A percentile compares a stretch with the other conserved stretches of the same genome.
phyloP scores from a whole-genome alignment of 2,888 invertebrate genomes.

The Drosophila nr. fundita region DNA sequence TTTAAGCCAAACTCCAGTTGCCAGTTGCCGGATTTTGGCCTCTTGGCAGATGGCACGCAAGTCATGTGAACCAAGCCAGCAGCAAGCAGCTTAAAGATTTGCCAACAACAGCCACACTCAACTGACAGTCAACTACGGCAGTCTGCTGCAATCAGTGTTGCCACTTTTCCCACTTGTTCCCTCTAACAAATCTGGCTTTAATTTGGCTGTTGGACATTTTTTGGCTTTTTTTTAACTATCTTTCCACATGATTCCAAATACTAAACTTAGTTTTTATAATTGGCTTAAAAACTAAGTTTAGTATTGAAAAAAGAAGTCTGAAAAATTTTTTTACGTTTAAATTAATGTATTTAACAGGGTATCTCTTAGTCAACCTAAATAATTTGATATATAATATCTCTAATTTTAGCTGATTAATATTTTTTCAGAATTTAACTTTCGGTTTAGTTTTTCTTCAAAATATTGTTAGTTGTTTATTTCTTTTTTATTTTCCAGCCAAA shows the following conservation, averaged over 20 bases:
- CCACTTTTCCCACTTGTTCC: background rate
- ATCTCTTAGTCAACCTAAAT: background rate
- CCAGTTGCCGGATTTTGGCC: conserved; percentile 42
- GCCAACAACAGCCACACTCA: conserved; percentile 45
- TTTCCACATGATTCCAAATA: no score
- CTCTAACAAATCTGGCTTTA: background rate
- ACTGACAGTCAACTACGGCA: conserved; percentile 30
- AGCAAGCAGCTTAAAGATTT: conserved; percentile 43
- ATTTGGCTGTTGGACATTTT: background rate
- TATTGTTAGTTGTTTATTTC: background rate
- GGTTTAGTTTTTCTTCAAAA: background rate
- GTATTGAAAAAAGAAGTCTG: no score
- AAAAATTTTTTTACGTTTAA: no score
- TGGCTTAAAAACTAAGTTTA: accelerated
- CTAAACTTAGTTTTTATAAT: no score
- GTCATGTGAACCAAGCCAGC: conserved; percentile 66
- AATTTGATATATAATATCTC: background rate
- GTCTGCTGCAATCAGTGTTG: conserved; percentile 22
- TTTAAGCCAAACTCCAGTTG: conserved; percentile 14
- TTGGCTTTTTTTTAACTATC: background rate
- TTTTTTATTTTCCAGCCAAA: background rate
- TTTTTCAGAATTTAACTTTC: background rate
- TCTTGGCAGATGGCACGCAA: conserved; percentile 77
- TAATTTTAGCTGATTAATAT: background rate
- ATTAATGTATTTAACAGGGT: background rate